A percentile compares a stretch with the other conserved stretches of the same genome.
Evolutionary conservation across 2,888 invertebrate genomes (phyloP).

Genomic region (Gonocerus acuteangulatus): DNA sequence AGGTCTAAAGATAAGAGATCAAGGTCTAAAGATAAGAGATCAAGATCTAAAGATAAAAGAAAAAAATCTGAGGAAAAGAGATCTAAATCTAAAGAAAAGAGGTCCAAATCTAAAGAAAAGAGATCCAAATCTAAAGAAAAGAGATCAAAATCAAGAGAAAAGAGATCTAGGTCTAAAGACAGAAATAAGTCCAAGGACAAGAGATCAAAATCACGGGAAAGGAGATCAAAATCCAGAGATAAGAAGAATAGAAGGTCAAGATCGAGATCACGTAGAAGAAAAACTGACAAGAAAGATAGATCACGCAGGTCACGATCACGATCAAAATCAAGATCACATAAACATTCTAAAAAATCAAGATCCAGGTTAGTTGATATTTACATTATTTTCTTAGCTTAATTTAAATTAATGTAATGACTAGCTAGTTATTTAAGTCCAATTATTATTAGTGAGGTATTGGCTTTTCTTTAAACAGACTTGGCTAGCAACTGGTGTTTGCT

Average conservation of each 20-base stretch:
- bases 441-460: no score
- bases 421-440: no score
- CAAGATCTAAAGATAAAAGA: conserved; percentile 3
- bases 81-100: conserved; percentile 7
- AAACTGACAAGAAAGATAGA: conserved; percentile 14
- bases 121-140: conserved; percentile 9
- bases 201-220: conserved; percentile 7
- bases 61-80: conserved; percentile 13
- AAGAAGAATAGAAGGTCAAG: conserved; percentile 17
- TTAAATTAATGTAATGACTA: not conserved
- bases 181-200: conserved; percentile 14
- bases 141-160: not conserved
- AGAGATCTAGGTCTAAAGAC: conserved; percentile 8
- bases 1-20: conserved; percentile 10
- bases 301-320: conserved; percentile 18
- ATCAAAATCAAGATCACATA: conserved; percentile 15
- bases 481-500: no score
- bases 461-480: no score
- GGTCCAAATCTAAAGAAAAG: conserved; percentile 7
- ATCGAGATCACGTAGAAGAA: conserved; percentile 6
- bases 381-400: no score
- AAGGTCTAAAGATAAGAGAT: not conserved
- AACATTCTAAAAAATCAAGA: conserved; percentile 9
- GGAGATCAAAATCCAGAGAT: conserved; percentile 20
- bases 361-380: conserved; percentile 7